Evolutionary conservation across 2,797 vertebrate species (phyloP).

Genomic region (Parauchenoglanis punctatus): DNA sequence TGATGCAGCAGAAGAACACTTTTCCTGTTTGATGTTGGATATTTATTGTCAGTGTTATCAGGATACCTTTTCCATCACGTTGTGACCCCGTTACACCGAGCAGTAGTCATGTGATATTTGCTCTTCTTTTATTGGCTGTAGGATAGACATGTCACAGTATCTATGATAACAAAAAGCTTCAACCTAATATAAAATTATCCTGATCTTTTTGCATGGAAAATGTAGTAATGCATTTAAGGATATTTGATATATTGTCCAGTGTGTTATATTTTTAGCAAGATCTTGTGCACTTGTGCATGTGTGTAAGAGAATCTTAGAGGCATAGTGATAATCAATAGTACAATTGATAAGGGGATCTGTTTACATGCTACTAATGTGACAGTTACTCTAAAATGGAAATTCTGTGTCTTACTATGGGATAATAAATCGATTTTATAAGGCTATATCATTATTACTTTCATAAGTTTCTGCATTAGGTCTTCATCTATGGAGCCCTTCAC

Average conservation of each 20-base stretch:
- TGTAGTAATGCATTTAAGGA: background rate
- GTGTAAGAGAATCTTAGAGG: background rate
- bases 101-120: slow-evolving; percentile 22
- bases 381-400: background rate
- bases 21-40: slow-evolving; percentile 21
- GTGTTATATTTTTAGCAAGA: background rate
- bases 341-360: background rate
- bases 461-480: background rate
- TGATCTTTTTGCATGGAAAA: background rate
- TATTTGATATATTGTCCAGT: background rate
- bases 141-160: background rate
- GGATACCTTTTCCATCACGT: slow-evolving; percentile 29
- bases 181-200: background rate
- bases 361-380: background rate
- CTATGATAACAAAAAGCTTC: background rate
- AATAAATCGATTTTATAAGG: slow-evolving; percentile 22
- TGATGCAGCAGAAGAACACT: slow-evolving; percentile 20
- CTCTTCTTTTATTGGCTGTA: slow-evolving; percentile 4
- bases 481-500: slow-evolving; percentile 27
- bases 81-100: slow-evolving; percentile 1
- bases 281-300: background rate
- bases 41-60: slow-evolving; percentile 28
- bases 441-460: slow-evolving; percentile 5
- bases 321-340: background rate
- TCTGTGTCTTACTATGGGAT: background rate